A percentile compares a stretch with the other conserved stretches of the same genome.
Evolutionary conservation across 2,113 vertebrate species (phyloP).

Genomic region (Oostethus manadensis): DNA sequence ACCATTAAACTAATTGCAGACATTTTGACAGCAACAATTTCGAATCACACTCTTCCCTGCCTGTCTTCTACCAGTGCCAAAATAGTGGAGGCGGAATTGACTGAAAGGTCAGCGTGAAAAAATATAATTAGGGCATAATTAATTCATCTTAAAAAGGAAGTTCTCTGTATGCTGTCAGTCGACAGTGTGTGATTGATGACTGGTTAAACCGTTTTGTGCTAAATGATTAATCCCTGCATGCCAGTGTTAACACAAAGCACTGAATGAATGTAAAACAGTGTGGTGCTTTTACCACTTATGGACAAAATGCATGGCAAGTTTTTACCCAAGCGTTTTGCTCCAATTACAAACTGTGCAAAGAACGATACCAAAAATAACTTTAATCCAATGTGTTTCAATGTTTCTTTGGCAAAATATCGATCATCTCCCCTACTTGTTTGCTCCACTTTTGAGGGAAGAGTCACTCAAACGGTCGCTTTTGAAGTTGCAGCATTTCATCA

Average conservation of each 20-base stretch:
- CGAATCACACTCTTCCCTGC: no score
- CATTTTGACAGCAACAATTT: not conserved
- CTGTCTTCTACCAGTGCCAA: not conserved
- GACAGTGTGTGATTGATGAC: not conserved
- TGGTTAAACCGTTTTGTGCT: not conserved
- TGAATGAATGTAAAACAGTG: not conserved
- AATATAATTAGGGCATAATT: constrained; percentile 6
- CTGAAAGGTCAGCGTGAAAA: not conserved
- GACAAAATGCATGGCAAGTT: no score
- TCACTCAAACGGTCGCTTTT: no score
- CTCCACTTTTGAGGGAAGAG: no score
- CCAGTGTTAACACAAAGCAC: not conserved
- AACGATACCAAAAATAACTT: no score
- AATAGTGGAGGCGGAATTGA: not conserved
- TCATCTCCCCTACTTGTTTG: no score
- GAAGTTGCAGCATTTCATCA: no score
- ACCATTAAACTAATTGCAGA: not conserved
- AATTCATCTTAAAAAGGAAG: not conserved
- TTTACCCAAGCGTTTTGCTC: no score
- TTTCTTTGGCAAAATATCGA: no score
- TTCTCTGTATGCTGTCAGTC: not conserved
- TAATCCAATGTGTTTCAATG: no score
- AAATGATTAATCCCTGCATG: not conserved
- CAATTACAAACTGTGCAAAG: no score
- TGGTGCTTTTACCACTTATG: not conserved